Base-by-base conservation (phyloP, 2,113 vertebrate genomes). In the Xenus cinereus region DNA sequence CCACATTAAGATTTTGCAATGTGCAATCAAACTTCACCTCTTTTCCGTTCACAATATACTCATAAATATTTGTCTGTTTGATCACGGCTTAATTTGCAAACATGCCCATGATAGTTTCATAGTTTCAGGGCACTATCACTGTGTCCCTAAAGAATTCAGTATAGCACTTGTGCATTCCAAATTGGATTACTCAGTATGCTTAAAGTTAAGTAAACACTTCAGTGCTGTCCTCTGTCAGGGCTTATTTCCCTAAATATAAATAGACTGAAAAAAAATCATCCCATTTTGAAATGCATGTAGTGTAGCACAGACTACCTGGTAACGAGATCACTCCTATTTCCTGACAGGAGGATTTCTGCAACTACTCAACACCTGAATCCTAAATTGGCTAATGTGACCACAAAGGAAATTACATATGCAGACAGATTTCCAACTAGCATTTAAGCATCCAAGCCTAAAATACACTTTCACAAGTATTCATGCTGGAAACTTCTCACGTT, bases 401-500 rank as follows among this genome's bases (percentile, higher is more conserved):
- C 87, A 94, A 91, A 91, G 77, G 78, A 96, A 93, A 96, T 92
- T 69, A 96, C 59, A 46, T 46, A 97, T 91, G 91, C 95, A 85
- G 81, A 80, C 27, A 79, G 64, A 76, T 35, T 86, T 48, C 76
- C 68, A 89, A 74, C 33, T 84, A 78, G 69, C 63, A 54, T 66
- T 87, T 53, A 90, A 80, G 68, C 66, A 91, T 66, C 46, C 74
- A 84, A 86, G 67, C 81, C 68, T 75, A 91, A 95, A 95, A 89
- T 68, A 82, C 32, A 77, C 43, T 95, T 94, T 71, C 81, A 66
- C 71, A 95, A 92, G 74, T 86, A 89, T 62, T 37, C 76, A 51
- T 78, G 66, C 45, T 90, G 48, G 41, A 93, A 88, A 90, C 30
- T 84, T 92, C 54, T 66, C 68, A 72, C 5, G 2, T 84, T 68